Evolutionary conservation across 2,797 vertebrate species (phyloP).

Genomic region (Hoplostethus mediterraneus): DNA sequence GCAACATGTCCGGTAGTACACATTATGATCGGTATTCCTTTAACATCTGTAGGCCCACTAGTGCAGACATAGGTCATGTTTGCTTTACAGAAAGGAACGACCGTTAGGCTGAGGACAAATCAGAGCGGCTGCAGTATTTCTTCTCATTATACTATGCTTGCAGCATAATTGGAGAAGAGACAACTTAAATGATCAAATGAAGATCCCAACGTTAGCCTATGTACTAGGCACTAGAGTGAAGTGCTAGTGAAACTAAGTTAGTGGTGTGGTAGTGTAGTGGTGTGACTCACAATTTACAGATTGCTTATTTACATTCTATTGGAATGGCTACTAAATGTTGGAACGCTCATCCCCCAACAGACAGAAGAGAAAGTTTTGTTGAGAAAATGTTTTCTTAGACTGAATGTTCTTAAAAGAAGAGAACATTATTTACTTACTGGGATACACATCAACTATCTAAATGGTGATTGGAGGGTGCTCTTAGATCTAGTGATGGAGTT

Average conservation of each 20-base stretch:
- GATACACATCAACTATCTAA: background rate
- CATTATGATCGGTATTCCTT: constrained; percentile 22
- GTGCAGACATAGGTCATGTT: constrained; percentile 19
- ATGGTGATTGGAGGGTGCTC: background rate
- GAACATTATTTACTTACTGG: too few relatives aligned
- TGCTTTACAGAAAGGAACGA: background rate
- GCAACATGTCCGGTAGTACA: constrained; percentile 22
- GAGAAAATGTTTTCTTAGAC: background rate
- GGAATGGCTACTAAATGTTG: background rate
- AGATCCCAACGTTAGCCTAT: background rate
- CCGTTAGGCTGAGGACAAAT: background rate
- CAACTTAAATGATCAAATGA: background rate
- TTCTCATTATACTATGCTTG: background rate
- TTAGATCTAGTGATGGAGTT: background rate
- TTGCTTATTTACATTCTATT: background rate
- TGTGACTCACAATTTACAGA: background rate
- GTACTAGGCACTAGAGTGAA: background rate
- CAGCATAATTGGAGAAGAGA: background rate
- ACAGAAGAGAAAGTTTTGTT: background rate
- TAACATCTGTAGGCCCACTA: background rate
- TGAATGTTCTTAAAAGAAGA: background rate
- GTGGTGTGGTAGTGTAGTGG: too few relatives aligned
- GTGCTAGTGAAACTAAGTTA: background rate
- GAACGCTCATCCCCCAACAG: background rate
- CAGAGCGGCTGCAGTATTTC: background rate